Base-by-base conservation (phyloP, 1,140 invertebrate species). In the Pogonomyrmex barbatus region DNA sequence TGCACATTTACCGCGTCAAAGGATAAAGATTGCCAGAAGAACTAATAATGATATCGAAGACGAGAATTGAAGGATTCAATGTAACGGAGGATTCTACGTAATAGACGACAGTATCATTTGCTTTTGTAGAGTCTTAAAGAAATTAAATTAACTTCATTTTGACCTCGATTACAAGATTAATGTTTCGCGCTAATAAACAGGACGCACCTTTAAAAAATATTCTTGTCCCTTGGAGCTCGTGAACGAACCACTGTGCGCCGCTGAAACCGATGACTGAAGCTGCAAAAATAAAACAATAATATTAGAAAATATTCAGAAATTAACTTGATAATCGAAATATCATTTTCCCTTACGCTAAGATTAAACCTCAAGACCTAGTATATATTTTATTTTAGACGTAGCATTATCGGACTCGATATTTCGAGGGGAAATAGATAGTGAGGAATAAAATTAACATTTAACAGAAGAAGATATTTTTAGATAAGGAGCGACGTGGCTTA, bases 171-270 rank as follows among this genome's bases (percentile, higher is more conserved):
- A 1, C 10, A 30, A 54, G 5, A 81, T 50, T n/a, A 12, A 47
- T 45, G 14, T n/a, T 10, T 42, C n/a, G 36, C 17, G 8, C 12
- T 79, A 33, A 54, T 70, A 42, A 58, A 73, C 9, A 8, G n/a
- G 14, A 79, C 60, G 5, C 33, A 83, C 68, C 79, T 83, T 83
- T 50, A 60, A 30, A 50, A 62, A 30, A 83, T 83, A 83, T 50
- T 83, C 68, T 58, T 47, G 65, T 60, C 79, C 79, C 12, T 75
- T 73, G 68, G 54, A 60, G 68, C 54, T 83, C 50, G 50, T 47
- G 14, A 76, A 76, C 77, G 84, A 56, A 54, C 86, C 82, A 83
- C 70, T 75, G 67, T 78, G 81, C 81, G 78, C n/a, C 50, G 86
- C 56, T 79, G 79, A 65, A 50, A 83, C 58, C 81, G 71, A 78